These are phyloP conservation scores for Nematostella vectensis DNA, from an alignment of 92 coral and sea anemone genomes.

Conservation along the genomic window DNA sequence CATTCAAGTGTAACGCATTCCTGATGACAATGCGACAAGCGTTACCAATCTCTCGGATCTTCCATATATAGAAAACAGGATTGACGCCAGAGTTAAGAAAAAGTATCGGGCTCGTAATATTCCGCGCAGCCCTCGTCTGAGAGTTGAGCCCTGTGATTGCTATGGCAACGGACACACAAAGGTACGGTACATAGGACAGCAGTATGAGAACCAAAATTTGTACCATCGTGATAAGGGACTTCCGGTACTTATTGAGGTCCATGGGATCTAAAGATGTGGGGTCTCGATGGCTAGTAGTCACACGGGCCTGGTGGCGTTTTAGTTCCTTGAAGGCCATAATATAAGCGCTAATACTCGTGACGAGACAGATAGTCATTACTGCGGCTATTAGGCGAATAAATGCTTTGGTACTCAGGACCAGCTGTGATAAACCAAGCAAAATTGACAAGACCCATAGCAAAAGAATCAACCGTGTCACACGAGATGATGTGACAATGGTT, in stretches of 20 bases:
- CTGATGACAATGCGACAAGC: not conserved
- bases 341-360: not conserved
- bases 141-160: not conserved
- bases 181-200: constrained; percentile 5
- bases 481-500: not conserved
- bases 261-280: not conserved
- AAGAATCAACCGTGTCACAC: not conserved
- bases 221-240: not conserved
- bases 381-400: not conserved
- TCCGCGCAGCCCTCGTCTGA: not conserved
- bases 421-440: not conserved
- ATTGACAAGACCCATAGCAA: not conserved
- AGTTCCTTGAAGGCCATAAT: constrained; percentile 1
- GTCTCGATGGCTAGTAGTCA: not conserved
- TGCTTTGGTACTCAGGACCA: not conserved
- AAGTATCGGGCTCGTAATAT: constrained; percentile 1
- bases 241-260: constrained; percentile 5
- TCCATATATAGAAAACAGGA: not conserved
- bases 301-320: not conserved
- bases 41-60: constrained; percentile 1
- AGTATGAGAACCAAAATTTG: not conserved
- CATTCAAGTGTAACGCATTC: constrained; percentile 1
- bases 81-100: not conserved
- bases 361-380: not conserved
- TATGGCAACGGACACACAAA: constrained; percentile 4